Evolutionary conservation across 2,888 invertebrate species (phyloP).

Genomic region (Amphipoea lucens): DNA sequence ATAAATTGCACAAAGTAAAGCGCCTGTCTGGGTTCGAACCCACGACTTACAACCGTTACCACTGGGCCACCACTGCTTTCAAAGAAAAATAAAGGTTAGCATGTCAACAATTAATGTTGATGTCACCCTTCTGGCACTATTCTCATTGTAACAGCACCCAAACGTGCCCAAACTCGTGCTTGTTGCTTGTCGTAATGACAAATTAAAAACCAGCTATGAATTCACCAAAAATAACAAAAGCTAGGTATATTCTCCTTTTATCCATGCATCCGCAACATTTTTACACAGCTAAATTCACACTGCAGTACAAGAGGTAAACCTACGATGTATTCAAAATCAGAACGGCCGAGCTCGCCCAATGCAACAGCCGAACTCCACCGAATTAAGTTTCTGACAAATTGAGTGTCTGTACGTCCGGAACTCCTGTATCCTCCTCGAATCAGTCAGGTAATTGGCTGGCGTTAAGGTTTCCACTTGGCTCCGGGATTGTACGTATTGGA

Average conservation of each 20-base stretch:
- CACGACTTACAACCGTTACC: background rate
- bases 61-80: background rate
- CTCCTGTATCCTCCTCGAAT: constrained; percentile 43
- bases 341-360: constrained; percentile 16
- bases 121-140: background rate
- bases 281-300: background rate
- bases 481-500: constrained; percentile 41
- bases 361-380: constrained; percentile 36
- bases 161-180: background rate
- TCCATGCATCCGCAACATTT: background rate
- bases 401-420: constrained; percentile 48
- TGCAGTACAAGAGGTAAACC: background rate
- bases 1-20: background rate
- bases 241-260: background rate
- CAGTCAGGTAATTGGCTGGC: constrained; percentile 56
- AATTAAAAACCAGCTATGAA: background rate
- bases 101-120: background rate
- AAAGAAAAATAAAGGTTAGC: background rate
- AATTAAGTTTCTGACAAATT: constrained; percentile 62
- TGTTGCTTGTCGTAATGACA: background rate
- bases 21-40: background rate
- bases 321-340: constrained; percentile 22
- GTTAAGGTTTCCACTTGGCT: constrained; percentile 45
- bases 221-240: background rate
- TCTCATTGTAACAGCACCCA: background rate